These are phyloP conservation scores for Stichodactyla helianthus DNA, from an alignment of 64 coral and sea anemone genomes.

Conservation along the genomic window DNA sequence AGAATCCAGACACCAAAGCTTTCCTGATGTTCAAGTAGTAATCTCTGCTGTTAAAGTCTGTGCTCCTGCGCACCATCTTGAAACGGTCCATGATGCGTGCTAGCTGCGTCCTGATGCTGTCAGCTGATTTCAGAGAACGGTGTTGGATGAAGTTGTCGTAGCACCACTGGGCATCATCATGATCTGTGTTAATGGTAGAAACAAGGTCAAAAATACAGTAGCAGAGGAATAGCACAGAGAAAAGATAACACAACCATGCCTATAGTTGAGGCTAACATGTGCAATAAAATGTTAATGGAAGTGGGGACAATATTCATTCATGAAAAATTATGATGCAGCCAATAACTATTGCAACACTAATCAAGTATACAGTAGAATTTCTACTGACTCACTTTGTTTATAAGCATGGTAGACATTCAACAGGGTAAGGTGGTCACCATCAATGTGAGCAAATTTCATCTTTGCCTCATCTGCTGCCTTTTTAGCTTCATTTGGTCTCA, in stretches of 20 bases:
- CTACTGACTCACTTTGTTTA: constrained; percentile 91
- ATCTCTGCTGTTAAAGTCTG: constrained; percentile 97
- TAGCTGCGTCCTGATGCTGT: constrained; percentile 85
- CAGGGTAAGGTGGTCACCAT: constrained; percentile 92
- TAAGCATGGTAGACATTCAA: constrained; percentile 98
- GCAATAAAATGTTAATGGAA: too few species aligned
- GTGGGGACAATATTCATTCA: too few species aligned
- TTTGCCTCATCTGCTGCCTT: constrained; percentile 98
- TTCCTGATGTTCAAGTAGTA: constrained; percentile 99
- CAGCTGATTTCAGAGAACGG: constrained; percentile 94
- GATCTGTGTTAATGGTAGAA: constrained; percentile 34
- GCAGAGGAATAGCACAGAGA: too few species aligned
- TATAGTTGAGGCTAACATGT: too few species aligned
- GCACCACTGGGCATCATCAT: constrained; percentile 96
- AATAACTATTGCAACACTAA: too few species aligned
- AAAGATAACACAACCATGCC: too few species aligned
- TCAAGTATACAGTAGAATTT: not conserved
- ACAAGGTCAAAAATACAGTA: not conserved
- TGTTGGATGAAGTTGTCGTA: constrained; percentile 96
- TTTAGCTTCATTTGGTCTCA: constrained; percentile 95
- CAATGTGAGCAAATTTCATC: constrained; percentile 99
- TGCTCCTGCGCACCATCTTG: constrained; percentile 82
- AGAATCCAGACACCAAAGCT: constrained; percentile 93
- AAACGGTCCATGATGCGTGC: constrained; percentile 97
- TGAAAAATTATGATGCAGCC: too few species aligned